phyloP scores from a whole-genome alignment of 1,140 invertebrate species.

The Phocides pigmalion region DNA sequence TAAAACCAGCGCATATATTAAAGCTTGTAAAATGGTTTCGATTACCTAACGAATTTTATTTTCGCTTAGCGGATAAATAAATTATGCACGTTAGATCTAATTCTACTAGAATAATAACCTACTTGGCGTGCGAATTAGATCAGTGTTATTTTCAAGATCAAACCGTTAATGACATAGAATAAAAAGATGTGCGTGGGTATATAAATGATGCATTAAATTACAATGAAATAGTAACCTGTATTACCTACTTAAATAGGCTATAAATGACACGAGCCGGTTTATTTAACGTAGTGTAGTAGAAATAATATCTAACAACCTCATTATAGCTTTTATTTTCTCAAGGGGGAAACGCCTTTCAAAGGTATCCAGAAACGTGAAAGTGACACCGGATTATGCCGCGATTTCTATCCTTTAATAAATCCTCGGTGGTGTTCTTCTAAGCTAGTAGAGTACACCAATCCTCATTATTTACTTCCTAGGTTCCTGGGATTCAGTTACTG shows the following conservation, averaged over 20 bases:
- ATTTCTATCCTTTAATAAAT: too few species aligned
- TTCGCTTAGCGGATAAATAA: slow-evolving; percentile 12
- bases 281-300: not conserved
- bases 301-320: too few species aligned
- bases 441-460: too few species aligned
- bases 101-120: slow-evolving; percentile 47
- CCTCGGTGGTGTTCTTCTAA: too few species aligned
- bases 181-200: slow-evolving; percentile 17
- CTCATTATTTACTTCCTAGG: too few species aligned
- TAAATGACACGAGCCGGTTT: too few species aligned
- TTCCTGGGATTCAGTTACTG: too few species aligned
- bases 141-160: slow-evolving; percentile 42
- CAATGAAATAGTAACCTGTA: not conserved
- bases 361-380: too few species aligned
- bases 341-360: too few species aligned
- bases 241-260: not conserved
- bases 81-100: slow-evolving; percentile 5
- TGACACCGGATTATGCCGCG: too few species aligned
- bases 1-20: too few species aligned
- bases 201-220: not conserved
- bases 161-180: slow-evolving; percentile 22
- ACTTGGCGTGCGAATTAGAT: slow-evolving; percentile 44
- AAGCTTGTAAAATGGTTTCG: not conserved
- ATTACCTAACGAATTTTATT: slow-evolving; percentile 2
- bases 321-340: too few species aligned